phyloP scores from a whole-genome alignment of 2,888 invertebrate genomes.

The Tiliacea citrago region DNA sequence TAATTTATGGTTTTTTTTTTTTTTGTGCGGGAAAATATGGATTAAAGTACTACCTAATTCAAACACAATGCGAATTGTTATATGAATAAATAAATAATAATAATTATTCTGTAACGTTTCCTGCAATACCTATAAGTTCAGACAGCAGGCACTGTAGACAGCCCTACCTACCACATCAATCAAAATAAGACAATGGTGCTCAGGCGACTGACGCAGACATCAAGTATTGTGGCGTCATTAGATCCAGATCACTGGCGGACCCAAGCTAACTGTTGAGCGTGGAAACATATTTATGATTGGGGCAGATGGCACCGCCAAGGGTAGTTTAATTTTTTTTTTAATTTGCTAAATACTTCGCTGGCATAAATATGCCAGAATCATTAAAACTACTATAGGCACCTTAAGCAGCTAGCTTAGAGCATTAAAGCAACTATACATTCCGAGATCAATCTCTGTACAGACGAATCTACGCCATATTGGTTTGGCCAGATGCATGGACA shows the following conservation, averaged over 20 bases:
- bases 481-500: neutral
- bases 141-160: constrained; percentile 34
- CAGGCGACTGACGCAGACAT: constrained; percentile 59
- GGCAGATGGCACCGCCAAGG: neutral
- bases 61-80: no score
- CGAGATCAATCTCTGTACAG: no score
- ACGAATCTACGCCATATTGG: neutral
- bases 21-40: no score
- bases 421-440: no score
- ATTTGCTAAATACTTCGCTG: neutral
- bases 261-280: neutral
- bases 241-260: constrained; percentile 6
- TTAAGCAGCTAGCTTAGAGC: no score
- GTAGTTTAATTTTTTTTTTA: no score
- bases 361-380: neutral
- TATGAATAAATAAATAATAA: no score
- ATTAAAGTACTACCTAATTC: no score
- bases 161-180: constrained; percentile 74
- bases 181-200: constrained; percentile 74
- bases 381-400: neutral
- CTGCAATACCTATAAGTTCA: neutral
- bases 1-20: no score
- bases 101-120: neutral
- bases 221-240: constrained; percentile 57
- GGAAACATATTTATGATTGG: constrained; percentile 11